A percentile compares a stretch with the other conserved stretches of the same genome.
Conservation (phyloP, 2,888 invertebrate species). For the Dynastes grantii region DNA sequence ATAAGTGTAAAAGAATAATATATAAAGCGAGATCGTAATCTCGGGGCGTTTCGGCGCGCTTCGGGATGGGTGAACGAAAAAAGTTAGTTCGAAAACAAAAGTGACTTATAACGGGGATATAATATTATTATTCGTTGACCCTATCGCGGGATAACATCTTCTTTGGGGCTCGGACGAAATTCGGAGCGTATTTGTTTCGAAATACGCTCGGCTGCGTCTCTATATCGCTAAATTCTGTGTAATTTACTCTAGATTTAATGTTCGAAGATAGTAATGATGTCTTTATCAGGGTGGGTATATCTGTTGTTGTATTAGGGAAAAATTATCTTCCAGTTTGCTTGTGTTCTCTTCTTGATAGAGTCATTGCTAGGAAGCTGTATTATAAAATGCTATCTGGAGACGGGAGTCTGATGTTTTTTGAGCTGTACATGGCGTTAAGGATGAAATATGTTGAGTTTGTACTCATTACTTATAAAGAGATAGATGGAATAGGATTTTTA, state of each 20-base stretch:
- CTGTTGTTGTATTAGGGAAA: no score
- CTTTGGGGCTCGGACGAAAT: not conserved
- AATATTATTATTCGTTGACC: conserved; percentile 20
- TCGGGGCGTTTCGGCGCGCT: not conserved
- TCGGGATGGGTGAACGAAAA: not conserved
- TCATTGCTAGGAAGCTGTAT: no score
- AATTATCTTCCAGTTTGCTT: no score
- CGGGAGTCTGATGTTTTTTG: no score
- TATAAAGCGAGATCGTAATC: conserved; percentile 25
- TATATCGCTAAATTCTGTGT: conserved; percentile 24
- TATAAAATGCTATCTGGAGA: no score
- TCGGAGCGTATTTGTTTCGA: conserved; percentile 7
- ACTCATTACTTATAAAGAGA: no score
- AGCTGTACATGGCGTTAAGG: no score
- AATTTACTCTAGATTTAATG: not conserved
- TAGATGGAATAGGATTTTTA: no score
- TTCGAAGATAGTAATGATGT: not conserved
- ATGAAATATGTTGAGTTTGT: no score
- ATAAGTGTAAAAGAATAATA: conserved; percentile 41
- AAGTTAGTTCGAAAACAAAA: conserved; percentile 33
- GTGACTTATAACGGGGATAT: conserved; percentile 34
- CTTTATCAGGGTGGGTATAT: no score
- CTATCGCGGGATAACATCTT: conserved; percentile 1
- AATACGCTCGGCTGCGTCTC: not conserved
- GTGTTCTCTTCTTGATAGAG: no score